Evolutionary conservation across 2,888 invertebrate species (phyloP), one percentile per base, ranked within the genome.

Genomic region (Phyto melanocephala): DNA sequence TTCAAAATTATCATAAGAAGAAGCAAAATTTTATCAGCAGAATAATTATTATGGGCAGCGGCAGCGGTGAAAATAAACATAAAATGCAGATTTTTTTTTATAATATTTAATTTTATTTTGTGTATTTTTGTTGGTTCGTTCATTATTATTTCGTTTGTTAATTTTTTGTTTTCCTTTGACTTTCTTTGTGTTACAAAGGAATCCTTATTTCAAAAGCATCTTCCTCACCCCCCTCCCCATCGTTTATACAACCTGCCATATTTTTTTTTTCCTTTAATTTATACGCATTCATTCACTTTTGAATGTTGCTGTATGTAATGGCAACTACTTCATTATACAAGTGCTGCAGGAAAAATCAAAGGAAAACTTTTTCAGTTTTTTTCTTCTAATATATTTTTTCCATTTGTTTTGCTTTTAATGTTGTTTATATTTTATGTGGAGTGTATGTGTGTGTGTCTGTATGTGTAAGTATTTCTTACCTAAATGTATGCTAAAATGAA

Each of bases 311-410:
- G 40, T 22, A 13, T 50, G 58, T 74, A 80, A 80, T 74, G 72
- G 67, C 72, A 80, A 80, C 72, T 80, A 80, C 72, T 74, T 80
- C 72, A 80, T 67, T 80, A 72, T 80, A 60, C 50, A 72, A 72
- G 65, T 72, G 60, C 79, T 72, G 35, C 65, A 67, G 42, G 20
- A 45, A 65, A 72, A 79, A 80, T 80, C 79, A 80, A 80, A 80
- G 79, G 42, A 50, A 72, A 72, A 67, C 58, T 72, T 79, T 58
- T 76, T 42, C 47, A 40, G 22, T 47, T 67, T 45, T 56, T 33
- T 10, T 10, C n/a, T 35, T 58, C 17, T 37, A 17, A 22, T 37
- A 17, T 24, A 7, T 52, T 60, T 11, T 15, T 33, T n/a, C 10
- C 8, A n/a, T 42, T 37, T 65, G 22, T 60, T 45, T 70, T 24